Evolutionary conservation across 2,888 invertebrate genomes (phyloP).

Genomic region (Tholera decimalis): DNA sequence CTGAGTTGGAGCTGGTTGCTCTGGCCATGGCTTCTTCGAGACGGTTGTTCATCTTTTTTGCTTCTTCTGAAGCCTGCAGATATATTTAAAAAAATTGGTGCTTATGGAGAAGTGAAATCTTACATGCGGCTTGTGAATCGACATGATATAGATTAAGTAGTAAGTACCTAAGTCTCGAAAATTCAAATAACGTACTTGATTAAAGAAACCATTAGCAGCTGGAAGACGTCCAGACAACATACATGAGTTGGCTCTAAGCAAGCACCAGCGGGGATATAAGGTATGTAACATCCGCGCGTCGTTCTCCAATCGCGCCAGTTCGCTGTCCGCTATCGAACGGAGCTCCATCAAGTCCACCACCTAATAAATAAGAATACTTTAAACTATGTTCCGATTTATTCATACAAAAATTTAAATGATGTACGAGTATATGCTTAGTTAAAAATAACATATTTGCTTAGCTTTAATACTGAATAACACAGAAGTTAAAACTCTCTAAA

Average conservation of each 20-base stretch:
- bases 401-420: no score
- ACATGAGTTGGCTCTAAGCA: constrained; percentile 80
- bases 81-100: neutral
- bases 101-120: neutral
- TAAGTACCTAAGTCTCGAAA: neutral
- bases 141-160: neutral
- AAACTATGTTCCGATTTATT: no score
- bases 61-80: constrained; percentile 77
- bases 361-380: constrained; percentile 61
- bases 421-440: no score
- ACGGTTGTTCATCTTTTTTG: constrained; percentile 75
- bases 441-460: no score
- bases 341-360: constrained; percentile 87
- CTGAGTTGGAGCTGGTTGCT: constrained; percentile 74
- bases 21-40: constrained; percentile 77
- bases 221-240: constrained; percentile 78
- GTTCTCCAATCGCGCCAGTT: constrained; percentile 79
- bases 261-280: constrained; percentile 82
- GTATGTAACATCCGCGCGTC: constrained; percentile 77
- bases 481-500: no score
- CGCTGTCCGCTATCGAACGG: constrained; percentile 85
- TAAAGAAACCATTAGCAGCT: constrained; percentile 70
- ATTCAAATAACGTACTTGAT: constrained; percentile 71
- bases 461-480: no score
- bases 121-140: neutral